Evolutionary conservation across 2,113 vertebrate species (phyloP), one percentile per base, ranked within the genome.

Genomic region (Sorex araneus): DNA sequence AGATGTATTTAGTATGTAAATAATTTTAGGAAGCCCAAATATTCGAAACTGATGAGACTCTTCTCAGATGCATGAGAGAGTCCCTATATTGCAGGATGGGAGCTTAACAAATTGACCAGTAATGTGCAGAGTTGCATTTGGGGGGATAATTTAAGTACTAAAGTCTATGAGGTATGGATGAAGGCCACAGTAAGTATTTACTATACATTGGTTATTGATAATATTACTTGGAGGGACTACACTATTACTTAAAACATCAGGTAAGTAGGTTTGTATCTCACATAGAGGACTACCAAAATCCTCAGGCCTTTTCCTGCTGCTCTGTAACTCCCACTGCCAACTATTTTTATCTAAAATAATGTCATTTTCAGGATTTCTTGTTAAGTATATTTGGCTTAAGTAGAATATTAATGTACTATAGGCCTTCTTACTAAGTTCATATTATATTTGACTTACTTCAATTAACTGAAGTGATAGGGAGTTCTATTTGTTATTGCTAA

Each of bases 1-100:
- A 91, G 85, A 47, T 63, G 28, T 64, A 45, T 63, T 47, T 67
- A 71, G 54, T 45, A n/a, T 21, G 32, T 80, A 91, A 84, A 70
- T 91, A 74, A 60, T 34, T 89, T 74, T 19, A 54, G 2, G 23
- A 71, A 9, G 60, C 40, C 19, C 16, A 50, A n/a, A 19, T 28
- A 64, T 69, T 89, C 30, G 6, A 45, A 27, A 45, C 16, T 60
- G 34, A 64, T 75, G 54, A 70, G 47, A 15, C 84, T 19, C 82
- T 36, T 40, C 64, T 6, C 30, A 18, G 40, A 71, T 1, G 1
- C 36, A 78, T 27, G 11, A 40, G 43, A 43, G 12, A 2, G 36
- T 71, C 27, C 28, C 34, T 90, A 23, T 69, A 6, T 32, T 32
- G 27, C n/a, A 9, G 21, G 32, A 64, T 8, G 3, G 8, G 47